Conservation (phyloP, 2,888 invertebrate species). For the Leptopilina syphax region DNA sequence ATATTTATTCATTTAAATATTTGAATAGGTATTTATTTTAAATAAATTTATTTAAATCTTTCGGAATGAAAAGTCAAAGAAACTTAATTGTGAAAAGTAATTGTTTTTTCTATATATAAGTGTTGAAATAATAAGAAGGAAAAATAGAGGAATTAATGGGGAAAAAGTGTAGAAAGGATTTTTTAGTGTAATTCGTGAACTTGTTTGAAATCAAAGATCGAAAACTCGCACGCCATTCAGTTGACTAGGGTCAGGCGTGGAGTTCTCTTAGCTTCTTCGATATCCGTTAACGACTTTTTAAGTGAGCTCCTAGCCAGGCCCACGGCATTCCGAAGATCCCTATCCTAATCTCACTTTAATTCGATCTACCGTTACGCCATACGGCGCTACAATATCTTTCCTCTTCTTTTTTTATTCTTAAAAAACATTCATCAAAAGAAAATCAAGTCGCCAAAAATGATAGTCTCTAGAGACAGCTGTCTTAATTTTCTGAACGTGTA, state of each 20-base stretch:
- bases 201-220: conserved; percentile 34
- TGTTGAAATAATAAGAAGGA: too few species aligned
- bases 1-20: too few species aligned
- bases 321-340: conserved; percentile 53
- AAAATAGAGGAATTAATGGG: too few species aligned
- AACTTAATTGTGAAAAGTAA: too few species aligned
- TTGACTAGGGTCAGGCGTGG: conserved; percentile 52
- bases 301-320: conserved; percentile 64
- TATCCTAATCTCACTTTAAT: conserved; percentile 70
- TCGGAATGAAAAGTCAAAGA: too few species aligned
- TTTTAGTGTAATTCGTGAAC: conserved; percentile 11
- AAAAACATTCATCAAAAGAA: neutral
- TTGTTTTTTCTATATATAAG: too few species aligned
- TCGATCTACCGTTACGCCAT: conserved; percentile 64
- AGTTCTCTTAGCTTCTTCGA: conserved; percentile 53
- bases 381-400: conserved; percentile 32
- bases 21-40: too few species aligned
- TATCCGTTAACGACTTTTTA: conserved; percentile 71
- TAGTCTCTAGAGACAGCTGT: neutral
- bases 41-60: too few species aligned
- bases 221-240: conserved; percentile 30
- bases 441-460: conserved; percentile 30
- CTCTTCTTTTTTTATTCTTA: neutral
- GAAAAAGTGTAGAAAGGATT: neutral
- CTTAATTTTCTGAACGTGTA: neutral